Conservation (phyloP, 1,140 invertebrate genomes). For the Leptopilina clavipes region DNA sequence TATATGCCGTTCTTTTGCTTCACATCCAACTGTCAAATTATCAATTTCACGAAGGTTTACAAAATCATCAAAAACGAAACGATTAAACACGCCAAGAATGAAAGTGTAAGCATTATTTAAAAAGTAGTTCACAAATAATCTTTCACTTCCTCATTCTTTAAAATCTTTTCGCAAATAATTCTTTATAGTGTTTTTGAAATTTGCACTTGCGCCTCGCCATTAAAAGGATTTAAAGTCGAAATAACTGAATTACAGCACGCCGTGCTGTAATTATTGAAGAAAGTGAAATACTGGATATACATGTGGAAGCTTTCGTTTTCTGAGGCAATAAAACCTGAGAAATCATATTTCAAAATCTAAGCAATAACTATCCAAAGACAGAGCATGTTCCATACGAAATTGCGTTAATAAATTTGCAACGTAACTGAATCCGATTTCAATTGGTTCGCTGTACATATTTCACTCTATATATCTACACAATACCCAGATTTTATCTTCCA, state of each 20-base stretch:
- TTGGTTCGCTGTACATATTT: not conserved
- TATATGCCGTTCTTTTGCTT: no score
- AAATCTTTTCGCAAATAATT: not conserved
- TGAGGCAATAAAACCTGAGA: constrained; percentile 5
- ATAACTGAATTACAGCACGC: constrained; percentile 5
- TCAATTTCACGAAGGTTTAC: no score
- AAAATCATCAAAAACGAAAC: not conserved
- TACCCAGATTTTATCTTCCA: not conserved
- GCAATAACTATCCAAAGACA: not conserved
- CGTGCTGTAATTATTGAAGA: constrained; percentile 1
- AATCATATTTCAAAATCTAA: constrained; percentile 26
- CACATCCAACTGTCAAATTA: no score
- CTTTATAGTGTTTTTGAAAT: not conserved
- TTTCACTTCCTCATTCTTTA: constrained; percentile 6
- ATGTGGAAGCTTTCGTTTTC: constrained; percentile 20
- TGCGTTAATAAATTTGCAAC: constrained; percentile 2
- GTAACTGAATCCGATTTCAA: constrained; percentile 1
- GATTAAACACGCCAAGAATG: not conserved
- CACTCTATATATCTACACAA: not conserved
- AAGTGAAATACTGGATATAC: constrained; percentile 17
- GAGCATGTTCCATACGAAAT: not conserved
- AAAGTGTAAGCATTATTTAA: not conserved
- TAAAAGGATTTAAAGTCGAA: constrained; percentile 11
- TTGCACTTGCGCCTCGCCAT: constrained; percentile 20
- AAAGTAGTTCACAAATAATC: not conserved